Conservation (phyloP, 2,888 invertebrate species). For the Amblyjoppa fuscipennis region DNA sequence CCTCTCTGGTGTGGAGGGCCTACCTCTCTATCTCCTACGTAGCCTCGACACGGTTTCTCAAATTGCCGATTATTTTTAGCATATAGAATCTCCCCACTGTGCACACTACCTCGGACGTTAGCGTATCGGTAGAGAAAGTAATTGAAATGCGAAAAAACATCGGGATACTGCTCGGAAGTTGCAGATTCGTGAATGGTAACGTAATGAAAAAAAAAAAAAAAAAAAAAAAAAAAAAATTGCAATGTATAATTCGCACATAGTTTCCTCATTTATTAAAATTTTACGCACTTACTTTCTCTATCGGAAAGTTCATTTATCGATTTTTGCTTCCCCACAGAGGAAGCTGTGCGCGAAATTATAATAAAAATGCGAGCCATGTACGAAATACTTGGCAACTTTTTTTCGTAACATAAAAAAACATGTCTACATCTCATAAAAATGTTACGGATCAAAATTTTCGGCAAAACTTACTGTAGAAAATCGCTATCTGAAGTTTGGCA, state of each 20-base stretch:
- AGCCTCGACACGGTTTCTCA: conserved; percentile 57
- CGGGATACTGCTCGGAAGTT: not conserved
- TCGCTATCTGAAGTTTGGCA: not conserved
- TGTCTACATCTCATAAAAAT: not conserved
- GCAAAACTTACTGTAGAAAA: no score
- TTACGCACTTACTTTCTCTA: no score
- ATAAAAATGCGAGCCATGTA: no score
- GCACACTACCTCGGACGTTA: conserved; percentile 12
- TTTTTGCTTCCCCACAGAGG: no score
- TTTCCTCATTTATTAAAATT: no score
- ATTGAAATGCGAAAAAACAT: not conserved
- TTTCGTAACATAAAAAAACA: no score
- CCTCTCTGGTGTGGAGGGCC: conserved; percentile 11
- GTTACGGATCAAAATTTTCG: no score
- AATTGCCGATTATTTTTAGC: conserved; percentile 62
- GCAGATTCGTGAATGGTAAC: not conserved
- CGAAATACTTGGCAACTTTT: no score
- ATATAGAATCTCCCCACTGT: conserved; percentile 6
- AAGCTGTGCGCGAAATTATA: no score
- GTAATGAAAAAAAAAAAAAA: not conserved
- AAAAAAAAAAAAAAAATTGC: no score
- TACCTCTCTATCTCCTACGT: conserved; percentile 42
- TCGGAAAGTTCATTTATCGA: no score
- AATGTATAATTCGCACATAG: no score
- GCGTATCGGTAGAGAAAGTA: not conserved